Evolutionary conservation across 2,797 vertebrate genomes (phyloP).

Genomic region (Spheniscus humboldti): DNA sequence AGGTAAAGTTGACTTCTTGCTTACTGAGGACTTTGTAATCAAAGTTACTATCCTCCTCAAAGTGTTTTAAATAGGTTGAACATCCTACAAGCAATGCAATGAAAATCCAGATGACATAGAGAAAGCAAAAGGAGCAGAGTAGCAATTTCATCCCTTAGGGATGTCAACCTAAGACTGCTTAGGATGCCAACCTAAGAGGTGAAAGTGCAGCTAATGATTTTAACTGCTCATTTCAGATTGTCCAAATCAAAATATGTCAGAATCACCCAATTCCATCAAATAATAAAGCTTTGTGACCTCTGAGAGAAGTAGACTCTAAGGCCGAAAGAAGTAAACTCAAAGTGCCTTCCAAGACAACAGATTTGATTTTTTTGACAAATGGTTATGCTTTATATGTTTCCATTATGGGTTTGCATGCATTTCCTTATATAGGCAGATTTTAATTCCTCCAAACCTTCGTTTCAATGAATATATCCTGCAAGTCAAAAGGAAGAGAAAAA

Average conservation of each 20-base stretch:
- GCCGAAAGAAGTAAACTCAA: neutral
- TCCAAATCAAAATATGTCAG: neutral
- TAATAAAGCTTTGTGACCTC: neutral
- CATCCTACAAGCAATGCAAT: neutral
- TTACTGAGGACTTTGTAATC: neutral
- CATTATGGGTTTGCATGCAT: neutral
- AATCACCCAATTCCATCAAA: neutral
- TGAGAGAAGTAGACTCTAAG: neutral
- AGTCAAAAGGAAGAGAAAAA: neutral
- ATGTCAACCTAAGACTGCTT: neutral
- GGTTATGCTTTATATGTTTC: neutral
- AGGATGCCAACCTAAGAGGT: neutral
- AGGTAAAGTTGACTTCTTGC: neutral
- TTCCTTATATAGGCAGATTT: neutral
- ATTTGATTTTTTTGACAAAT: neutral
- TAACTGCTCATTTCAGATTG: neutral
- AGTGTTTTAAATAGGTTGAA: neutral
- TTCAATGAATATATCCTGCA: neutral
- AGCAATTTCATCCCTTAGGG: neutral
- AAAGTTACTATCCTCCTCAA: neutral
- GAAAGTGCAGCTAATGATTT: neutral
- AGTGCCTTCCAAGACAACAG: neutral
- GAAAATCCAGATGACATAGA: neutral
- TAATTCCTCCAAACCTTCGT: neutral
- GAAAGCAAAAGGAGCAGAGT: neutral